These are phyloP conservation scores for Lytechinus pictus DNA, from an alignment of 35 echinoderm and acorn worm genomes.

Conservation along the genomic window DNA sequence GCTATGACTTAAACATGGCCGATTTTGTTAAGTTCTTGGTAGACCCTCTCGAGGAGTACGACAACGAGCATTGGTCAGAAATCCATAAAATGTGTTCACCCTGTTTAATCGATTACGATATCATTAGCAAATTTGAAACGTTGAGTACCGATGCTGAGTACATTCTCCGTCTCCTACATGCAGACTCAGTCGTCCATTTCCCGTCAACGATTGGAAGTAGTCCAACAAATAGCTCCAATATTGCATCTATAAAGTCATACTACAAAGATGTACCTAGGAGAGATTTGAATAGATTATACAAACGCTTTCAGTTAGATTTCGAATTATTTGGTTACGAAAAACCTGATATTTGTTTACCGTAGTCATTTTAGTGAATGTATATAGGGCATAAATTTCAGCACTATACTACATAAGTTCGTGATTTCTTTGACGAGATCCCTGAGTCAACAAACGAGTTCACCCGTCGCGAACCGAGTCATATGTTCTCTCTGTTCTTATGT, in stretches of 20 bases:
- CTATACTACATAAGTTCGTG: too few relatives aligned
- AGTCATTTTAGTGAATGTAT: not conserved
- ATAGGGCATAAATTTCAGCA: too few relatives aligned
- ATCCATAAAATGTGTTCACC: slow-evolving; percentile 66
- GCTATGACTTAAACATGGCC: slow-evolving; percentile 60
- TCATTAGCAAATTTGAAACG: slow-evolving; percentile 91
- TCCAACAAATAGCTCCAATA: slow-evolving; percentile 85
- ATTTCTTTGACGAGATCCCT: too few relatives aligned
- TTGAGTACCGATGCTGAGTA: slow-evolving; percentile 70
- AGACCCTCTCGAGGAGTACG: slow-evolving; percentile 37
- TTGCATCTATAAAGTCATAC: slow-evolving; percentile 53
- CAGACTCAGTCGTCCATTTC: slow-evolving; percentile 59
- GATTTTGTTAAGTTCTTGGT: slow-evolving; percentile 71
- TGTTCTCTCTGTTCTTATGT: too few relatives aligned
- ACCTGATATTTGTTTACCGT: not conserved
- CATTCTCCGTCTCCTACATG: slow-evolving; percentile 64
- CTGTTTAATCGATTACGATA: slow-evolving; percentile 84
- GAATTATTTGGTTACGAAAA: slow-evolving; percentile 83
- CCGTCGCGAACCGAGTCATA: too few relatives aligned
- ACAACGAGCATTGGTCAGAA: slow-evolving; percentile 64
- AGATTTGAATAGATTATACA: slow-evolving; percentile 70
- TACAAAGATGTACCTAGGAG: slow-evolving; percentile 57
- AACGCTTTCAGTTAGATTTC: slow-evolving; percentile 73
- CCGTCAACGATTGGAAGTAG: slow-evolving; percentile 76
- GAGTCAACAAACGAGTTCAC: too few relatives aligned